A percentile compares a stretch with the other conserved stretches of the same genome.
Conservation (phyloP, 2,113 vertebrate species). For the Barbus barbus region DNA sequence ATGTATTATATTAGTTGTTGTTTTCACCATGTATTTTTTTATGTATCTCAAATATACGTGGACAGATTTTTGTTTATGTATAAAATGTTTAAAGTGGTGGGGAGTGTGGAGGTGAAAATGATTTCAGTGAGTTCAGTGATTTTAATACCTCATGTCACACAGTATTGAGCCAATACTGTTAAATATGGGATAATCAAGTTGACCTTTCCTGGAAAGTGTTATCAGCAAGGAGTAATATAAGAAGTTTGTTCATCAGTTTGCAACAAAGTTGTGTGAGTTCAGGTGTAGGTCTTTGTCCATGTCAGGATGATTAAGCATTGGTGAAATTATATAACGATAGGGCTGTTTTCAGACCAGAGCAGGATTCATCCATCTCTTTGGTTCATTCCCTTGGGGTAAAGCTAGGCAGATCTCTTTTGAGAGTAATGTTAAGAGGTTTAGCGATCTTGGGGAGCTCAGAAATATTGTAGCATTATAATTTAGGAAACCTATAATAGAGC, state of each 20-base stretch:
- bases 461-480: slow-evolving; percentile 1
- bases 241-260: neutral
- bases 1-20: no score
- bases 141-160: neutral
- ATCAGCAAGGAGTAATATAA: slow-evolving; percentile 1
- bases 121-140: neutral
- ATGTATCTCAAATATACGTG: no score
- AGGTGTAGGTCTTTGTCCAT: neutral
- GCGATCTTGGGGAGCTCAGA: neutral
- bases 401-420: neutral
- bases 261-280: slow-evolving; percentile 1
- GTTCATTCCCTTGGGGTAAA: neutral
- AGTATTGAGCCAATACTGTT: neutral
- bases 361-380: slow-evolving; percentile 15
- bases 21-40: no score
- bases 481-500: slow-evolving; percentile 9
- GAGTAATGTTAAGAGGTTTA: neutral
- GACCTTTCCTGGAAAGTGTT: neutral
- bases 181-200: neutral
- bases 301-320: slow-evolving; percentile 9
- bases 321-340: neutral
- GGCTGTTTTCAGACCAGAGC: neutral
- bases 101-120: neutral
- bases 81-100: neutral
- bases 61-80: neutral